A percentile compares a stretch with the other conserved stretches of the same genome.
Evolutionary conservation across 2,113 vertebrate species (phyloP).

Genomic region (Cyphomyrus plagiostoma): DNA sequence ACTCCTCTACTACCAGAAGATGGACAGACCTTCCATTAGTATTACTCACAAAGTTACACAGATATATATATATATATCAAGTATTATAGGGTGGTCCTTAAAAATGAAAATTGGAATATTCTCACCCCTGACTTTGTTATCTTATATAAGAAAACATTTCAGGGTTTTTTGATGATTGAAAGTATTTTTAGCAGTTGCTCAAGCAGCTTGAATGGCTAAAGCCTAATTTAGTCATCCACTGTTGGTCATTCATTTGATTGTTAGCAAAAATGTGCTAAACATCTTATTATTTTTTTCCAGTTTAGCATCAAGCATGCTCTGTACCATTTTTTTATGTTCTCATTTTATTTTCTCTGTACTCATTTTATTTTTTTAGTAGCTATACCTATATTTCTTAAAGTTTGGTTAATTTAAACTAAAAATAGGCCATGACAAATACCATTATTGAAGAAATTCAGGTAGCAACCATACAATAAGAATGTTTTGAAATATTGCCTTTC

Average conservation of each 20-base stretch:
- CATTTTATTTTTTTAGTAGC: too few species aligned
- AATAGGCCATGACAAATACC: not conserved
- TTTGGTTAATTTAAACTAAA: not conserved
- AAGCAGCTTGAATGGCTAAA: not conserved
- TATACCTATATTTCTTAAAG: not conserved
- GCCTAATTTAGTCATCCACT: not conserved
- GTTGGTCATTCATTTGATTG: not conserved
- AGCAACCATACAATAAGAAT: not conserved
- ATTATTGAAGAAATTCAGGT: not conserved
- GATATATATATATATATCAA: not conserved
- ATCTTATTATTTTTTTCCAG: not conserved
- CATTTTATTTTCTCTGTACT: not conserved
- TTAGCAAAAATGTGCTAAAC: not conserved
- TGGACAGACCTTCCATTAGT: not conserved
- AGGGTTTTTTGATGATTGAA: not conserved
- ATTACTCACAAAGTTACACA: not conserved
- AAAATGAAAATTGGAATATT: not conserved
- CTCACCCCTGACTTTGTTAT: not conserved
- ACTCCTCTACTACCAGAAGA: conserved; percentile 56
- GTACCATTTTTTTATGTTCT: not conserved
- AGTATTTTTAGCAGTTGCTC: not conserved
- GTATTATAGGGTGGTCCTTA: not conserved
- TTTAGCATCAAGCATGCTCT: not conserved
- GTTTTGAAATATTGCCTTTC: not conserved
- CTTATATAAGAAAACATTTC: not conserved